These are phyloP conservation scores for western clawed frog (Xenopus tropicalis) DNA, from an alignment of 2,113 vertebrate species.

Conservation along the genomic window UCB_Xtro_10.0 CM004446.2:65972501-65973000, in stretches of 20 bases:
- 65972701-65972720: slow-evolving; percentile 30
- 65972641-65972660: slow-evolving; percentile 3
- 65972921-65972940: slow-evolving; percentile 45
- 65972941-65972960: slow-evolving; percentile 8
- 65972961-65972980: slow-evolving; percentile 13
- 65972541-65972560: neutral
- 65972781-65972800: slow-evolving; percentile 47
- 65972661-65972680: slow-evolving; percentile 42
- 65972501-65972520: neutral
- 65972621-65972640: slow-evolving; percentile 8
- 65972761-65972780: slow-evolving; percentile 45
- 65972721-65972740: slow-evolving; percentile 46
- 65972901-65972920: neutral
- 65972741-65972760: slow-evolving; percentile 45
- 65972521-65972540: neutral
- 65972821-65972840: neutral
- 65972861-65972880: neutral
- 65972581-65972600: slow-evolving; percentile 5
- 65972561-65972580: neutral
- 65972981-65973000: slow-evolving; percentile 14
- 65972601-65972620: neutral
- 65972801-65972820: slow-evolving; percentile 44
- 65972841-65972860: neutral
- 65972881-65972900: neutral
- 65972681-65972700: slow-evolving; percentile 41